Evolutionary conservation across 1,140 invertebrate species (phyloP), one percentile per base, ranked within the genome.

Genomic region (Musca domestica): DNA sequence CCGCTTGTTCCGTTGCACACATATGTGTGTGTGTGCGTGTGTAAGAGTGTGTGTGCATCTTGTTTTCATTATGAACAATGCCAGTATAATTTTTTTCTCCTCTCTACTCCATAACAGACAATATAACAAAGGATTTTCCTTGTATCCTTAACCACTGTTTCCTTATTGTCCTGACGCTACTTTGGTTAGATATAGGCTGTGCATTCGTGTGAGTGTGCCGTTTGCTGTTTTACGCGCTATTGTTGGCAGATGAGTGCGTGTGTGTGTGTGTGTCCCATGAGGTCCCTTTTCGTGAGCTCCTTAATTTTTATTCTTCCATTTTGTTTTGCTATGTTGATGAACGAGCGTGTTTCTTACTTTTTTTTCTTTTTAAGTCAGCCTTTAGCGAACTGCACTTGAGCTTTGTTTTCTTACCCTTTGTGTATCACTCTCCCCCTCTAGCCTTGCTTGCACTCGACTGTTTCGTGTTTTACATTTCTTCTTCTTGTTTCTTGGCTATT

Each of bases 341-440:
- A 30, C 30, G 54, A 58, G 30, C 54, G 25, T 61, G 56, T 61
- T 61, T 61, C 41, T 61, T 61, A 34, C 27, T 34, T 61, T 61
- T n/a, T n/a, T n/a, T n/a, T n/a, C n/a, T n/a, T n/a, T 30, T 61
- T 61, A 41, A 41, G 17, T 20, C 27, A 61, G 56, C 56, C 56
- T 61, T 61, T 61, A 23, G 56, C 27, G 34, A 61, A 61, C 56
- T 61, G 27, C 56, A 61, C 25, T 34, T 61, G 56, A 61, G 56
- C 27, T 27, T 58, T 58, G 27, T 61, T 61, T 56, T 56, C 15
- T 54, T n/a, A 7, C 10, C 10, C 34, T 41, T 12, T 7, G 2
- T 12, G 34, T n/a, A n/a, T n/a, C n/a, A 2, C 34, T 12, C 34
- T 41, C 12, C 34, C 34, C 34, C 34, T 41, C 34, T 10, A 5